Base-by-base conservation (phyloP, 2,113 vertebrate genomes). In the Arenaria interpres region DNA sequence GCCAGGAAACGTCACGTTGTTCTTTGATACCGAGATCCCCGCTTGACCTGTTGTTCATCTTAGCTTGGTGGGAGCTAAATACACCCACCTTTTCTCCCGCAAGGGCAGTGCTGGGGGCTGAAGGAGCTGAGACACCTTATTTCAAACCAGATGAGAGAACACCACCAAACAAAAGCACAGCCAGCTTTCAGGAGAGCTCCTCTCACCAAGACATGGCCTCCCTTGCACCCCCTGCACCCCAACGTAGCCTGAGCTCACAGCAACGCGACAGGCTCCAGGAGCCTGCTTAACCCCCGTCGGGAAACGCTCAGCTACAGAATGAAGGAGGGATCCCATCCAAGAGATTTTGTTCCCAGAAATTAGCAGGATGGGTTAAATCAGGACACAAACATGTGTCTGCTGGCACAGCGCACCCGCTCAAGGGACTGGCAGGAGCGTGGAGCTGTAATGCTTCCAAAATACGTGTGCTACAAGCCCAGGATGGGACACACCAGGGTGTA, bases 381-480 rank as follows among this genome's bases (percentile, higher is more conserved):
- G 85, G 62, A 45, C 48, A 46, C 1, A 25, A 89, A 41, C 17
- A 21, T 5, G 25, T 14, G 30, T 15, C 60, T 50, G 9, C 64
- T 67, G 51, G 48, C 82, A 78, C 46, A 67, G 56, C 3, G 6
- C 53, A 80, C 37, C 43, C 4, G 4, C 24, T 35, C 2, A 1
- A 41, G 60, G 41, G 62, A 45, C 46, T 14, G 50, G 76, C 46
- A n/a, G 18, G 14, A 83, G 24, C 27, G 4, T 7, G 35, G 33
- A 87, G 56, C 60, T 81, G 28, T 17, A 72, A 22, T 4, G 39
- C 66, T 89, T 41, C n/a, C 45, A 17, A 74, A 62, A 24, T 4
- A 4, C 0, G 0, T 2, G 11, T 68, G 60, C 41, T 62, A 2
- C 45, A 37, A 19, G 69, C 30, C 37, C 35, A 11, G 23, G 59